Evolutionary conservation across 2,113 vertebrate species (phyloP).

Genomic region (Amblyornis subalaris): DNA sequence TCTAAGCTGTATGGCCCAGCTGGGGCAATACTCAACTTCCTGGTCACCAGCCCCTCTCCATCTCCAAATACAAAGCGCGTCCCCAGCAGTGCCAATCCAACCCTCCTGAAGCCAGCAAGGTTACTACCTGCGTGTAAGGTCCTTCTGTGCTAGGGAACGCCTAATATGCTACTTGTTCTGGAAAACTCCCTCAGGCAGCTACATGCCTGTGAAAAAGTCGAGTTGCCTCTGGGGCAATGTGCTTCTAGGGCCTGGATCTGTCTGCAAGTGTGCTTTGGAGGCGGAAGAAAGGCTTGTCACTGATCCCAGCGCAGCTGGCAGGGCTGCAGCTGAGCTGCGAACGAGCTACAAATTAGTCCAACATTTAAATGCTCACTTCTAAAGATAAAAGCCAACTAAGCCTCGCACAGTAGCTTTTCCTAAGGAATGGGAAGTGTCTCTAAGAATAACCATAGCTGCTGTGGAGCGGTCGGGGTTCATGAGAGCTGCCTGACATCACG

Average conservation of each 20-base stretch:
- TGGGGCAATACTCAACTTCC: not conserved
- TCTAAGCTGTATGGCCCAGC: not conserved
- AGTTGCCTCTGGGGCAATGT: slow-evolving; percentile 27
- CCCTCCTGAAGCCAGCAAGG: accelerated
- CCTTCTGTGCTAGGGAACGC: not conserved
- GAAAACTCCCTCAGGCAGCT: slow-evolving; percentile 53
- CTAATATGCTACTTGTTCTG: slow-evolving; percentile 33
- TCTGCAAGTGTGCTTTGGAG: slow-evolving; percentile 30
- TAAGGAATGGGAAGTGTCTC: slow-evolving; percentile 29
- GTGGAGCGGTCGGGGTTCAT: not conserved
- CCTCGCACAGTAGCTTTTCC: slow-evolving; percentile 25
- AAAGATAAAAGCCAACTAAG: slow-evolving; percentile 43
- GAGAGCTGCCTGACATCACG: not conserved
- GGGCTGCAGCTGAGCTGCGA: slow-evolving; percentile 33
- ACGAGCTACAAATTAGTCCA: slow-evolving; percentile 50
- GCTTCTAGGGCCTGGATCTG: slow-evolving; percentile 27
- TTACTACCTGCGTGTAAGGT: not conserved
- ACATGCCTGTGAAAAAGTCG: not conserved
- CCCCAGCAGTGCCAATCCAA: not conserved
- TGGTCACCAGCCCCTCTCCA: not conserved
- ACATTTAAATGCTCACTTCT: slow-evolving; percentile 32
- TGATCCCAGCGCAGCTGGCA: slow-evolving; percentile 24
- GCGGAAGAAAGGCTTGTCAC: slow-evolving; percentile 43
- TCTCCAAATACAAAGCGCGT: not conserved
- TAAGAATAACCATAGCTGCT: slow-evolving; percentile 26